Evolutionary conservation across 2,797 vertebrate genomes (phyloP).

Genomic region (Myripristis jacobus): DNA sequence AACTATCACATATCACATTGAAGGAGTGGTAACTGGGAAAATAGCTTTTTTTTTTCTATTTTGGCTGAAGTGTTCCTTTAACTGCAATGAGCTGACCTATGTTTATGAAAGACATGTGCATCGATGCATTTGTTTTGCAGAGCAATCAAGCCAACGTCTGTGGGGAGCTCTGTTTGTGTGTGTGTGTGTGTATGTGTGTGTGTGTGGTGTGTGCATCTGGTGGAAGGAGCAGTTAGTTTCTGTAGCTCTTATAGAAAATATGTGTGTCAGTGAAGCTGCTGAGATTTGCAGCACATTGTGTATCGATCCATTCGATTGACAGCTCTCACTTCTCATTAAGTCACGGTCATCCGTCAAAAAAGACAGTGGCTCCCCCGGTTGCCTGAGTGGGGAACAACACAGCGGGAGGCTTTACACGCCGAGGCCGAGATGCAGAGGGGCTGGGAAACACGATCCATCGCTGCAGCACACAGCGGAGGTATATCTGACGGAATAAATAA

Average conservation of each 20-base stretch:
- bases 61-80: too few species aligned
- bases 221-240: not conserved
- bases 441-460: not conserved
- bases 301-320: constrained; percentile 63
- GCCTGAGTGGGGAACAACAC: constrained; percentile 27
- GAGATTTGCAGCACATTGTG: constrained; percentile 30
- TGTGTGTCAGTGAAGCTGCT: constrained; percentile 24
- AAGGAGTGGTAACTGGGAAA: too few species aligned
- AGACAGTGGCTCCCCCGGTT: constrained; percentile 3
- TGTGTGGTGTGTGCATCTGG: not conserved
- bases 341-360: constrained; percentile 56
- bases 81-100: not conserved
- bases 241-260: not conserved
- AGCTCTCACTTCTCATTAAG: constrained; percentile 67
- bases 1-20: too few species aligned
- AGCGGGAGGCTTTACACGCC: not conserved
- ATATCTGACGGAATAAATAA: constrained; percentile 16
- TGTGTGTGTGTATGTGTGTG: not conserved
- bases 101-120: not conserved
- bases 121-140: constrained; percentile 17
- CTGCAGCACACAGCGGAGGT: constrained; percentile 12
- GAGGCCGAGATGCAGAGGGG: not conserved
- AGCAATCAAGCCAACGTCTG: constrained; percentile 17
- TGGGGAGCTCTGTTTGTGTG: constrained; percentile 8
- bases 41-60: too few species aligned